Evolutionary conservation across 2,113 vertebrate species (phyloP).

Genomic region (Promerops cafer): DNA sequence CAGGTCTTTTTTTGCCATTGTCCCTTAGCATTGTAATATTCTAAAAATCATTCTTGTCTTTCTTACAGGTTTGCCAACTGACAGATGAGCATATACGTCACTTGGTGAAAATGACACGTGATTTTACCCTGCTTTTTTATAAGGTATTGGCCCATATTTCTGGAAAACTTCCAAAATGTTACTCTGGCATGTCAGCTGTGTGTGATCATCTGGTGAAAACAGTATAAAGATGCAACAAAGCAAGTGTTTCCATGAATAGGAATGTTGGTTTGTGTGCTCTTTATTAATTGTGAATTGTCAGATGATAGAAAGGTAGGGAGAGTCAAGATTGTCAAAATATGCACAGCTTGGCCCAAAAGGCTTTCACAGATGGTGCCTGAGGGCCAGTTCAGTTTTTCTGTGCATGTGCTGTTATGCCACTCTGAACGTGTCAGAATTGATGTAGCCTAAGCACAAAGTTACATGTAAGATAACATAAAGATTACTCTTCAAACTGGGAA

Average conservation of each 20-base stretch:
- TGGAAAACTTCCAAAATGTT: neutral
- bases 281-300: neutral
- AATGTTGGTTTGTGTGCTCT: neutral
- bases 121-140: conserved; percentile 92
- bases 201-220: neutral
- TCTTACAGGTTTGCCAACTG: conserved; percentile 80
- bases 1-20: neutral
- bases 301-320: neutral
- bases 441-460: neutral
- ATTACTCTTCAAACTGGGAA: neutral
- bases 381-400: neutral
- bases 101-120: conserved; percentile 88
- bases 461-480: neutral
- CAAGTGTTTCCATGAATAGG: neutral
- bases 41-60: neutral
- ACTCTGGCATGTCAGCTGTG: neutral
- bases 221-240: neutral
- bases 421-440: neutral
- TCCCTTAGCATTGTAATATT: neutral
- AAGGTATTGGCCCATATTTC: conserved; percentile 73
- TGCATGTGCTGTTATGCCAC: neutral
- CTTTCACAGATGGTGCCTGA: neutral
- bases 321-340: neutral
- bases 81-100: conserved; percentile 74
- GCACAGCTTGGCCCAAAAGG: neutral